phyloP scores from a whole-genome alignment of 2,888 invertebrate species.

The Xylocampa areola region DNA sequence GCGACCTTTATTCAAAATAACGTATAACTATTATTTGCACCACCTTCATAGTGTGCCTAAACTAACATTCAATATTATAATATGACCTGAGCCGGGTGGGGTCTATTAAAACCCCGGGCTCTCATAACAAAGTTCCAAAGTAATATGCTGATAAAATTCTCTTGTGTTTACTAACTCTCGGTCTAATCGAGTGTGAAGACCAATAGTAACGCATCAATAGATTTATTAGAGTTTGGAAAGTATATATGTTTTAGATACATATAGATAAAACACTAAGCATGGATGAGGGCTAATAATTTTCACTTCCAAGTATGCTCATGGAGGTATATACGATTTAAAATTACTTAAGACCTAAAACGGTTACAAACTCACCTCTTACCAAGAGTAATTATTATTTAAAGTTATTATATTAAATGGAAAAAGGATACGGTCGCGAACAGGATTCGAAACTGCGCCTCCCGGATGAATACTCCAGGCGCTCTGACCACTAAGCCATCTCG shows the following conservation, averaged over 20 bases:
- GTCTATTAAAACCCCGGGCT: conserved; percentile 15
- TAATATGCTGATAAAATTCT: conserved; percentile 40
- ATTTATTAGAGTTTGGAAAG: conserved; percentile 15
- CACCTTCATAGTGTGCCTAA: conserved; percentile 25
- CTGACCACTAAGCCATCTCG: too few species aligned
- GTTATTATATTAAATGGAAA: too few species aligned
- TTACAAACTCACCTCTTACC: too few species aligned
- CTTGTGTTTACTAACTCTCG: conserved; percentile 36
- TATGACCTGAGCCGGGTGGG: conserved; percentile 11
- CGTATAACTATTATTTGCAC: conserved; percentile 16
- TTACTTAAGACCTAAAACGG: too few species aligned
- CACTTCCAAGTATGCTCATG: too few species aligned
- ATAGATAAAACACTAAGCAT: too few species aligned
- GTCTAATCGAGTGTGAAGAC: conserved; percentile 37
- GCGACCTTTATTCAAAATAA: conserved; percentile 19
- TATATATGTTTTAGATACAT: background rate
- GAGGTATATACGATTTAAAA: too few species aligned
- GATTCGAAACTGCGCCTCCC: too few species aligned
- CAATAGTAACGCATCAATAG: conserved; percentile 22
- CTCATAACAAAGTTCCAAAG: conserved; percentile 39
- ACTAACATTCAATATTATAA: conserved; percentile 49
- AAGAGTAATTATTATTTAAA: too few species aligned
- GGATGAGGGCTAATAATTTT: background rate
- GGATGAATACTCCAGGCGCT: too few species aligned
- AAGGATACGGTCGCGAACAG: too few species aligned